Evolutionary conservation across 2,113 vertebrate genomes (phyloP).

Genomic region (Empidonax traillii): DNA sequence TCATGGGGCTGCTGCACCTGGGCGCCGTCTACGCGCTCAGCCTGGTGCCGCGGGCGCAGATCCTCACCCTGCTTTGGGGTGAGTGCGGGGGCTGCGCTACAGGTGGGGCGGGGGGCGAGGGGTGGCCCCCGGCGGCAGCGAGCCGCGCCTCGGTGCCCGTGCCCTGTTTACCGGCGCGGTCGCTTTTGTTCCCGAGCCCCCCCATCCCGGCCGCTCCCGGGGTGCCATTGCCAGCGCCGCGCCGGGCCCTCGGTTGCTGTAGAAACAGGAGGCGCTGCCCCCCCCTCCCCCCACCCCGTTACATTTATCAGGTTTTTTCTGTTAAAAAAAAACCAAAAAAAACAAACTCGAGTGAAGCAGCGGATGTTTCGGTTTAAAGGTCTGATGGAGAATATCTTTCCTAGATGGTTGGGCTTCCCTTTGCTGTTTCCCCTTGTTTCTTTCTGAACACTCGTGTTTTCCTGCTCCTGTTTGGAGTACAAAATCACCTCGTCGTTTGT

Average conservation of each 20-base stretch:
- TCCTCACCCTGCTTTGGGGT: slow-evolving; percentile 80
- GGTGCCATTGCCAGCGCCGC: neutral
- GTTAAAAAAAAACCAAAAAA: neutral
- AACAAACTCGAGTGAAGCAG: neutral
- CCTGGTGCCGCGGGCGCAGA: slow-evolving; percentile 73
- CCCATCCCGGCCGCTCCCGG: neutral
- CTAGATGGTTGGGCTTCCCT: neutral
- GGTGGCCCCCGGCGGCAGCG: neutral
- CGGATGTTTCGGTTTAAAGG: neutral
- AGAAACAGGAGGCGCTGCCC: neutral
- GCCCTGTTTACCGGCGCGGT: neutral
- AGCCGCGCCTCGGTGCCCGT: neutral
- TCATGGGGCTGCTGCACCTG: slow-evolving; percentile 76
- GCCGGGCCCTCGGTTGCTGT: neutral
- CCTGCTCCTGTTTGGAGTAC: neutral
- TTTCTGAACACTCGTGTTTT: neutral
- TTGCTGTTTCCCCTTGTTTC: neutral
- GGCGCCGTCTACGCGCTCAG: slow-evolving; percentile 73
- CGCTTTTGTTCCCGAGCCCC: neutral
- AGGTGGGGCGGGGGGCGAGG: neutral
- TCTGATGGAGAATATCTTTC: neutral
- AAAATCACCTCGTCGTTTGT: neutral
- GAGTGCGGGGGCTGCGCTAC: slow-evolving; percentile 43
- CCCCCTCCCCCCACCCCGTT: neutral
- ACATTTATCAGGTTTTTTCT: accelerated